These are phyloP conservation scores for Dilophus febrilis DNA, from an alignment of 2,888 invertebrate species.

Conservation along the genomic window DNA sequence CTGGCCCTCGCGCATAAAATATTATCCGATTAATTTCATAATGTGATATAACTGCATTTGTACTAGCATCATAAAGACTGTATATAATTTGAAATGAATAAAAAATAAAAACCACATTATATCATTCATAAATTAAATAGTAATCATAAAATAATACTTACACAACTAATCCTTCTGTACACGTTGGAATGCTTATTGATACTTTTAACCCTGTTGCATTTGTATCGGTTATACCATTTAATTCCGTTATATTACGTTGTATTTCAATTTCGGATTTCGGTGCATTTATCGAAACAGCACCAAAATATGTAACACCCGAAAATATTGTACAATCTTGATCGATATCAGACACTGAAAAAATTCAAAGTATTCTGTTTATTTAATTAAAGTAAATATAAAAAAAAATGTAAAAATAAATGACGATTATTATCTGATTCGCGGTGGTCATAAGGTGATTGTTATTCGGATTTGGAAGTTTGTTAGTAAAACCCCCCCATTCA, in stretches of 20 bases:
- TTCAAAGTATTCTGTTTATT: conserved; percentile 13
- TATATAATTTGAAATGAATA: conserved; percentile 13
- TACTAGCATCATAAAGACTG: conserved; percentile 70
- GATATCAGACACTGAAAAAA: conserved; percentile 51
- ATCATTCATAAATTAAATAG: neutral
- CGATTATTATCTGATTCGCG: too few relatives aligned
- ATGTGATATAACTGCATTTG: conserved; percentile 66
- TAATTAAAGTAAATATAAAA: too few relatives aligned
- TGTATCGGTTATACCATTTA: conserved; percentile 47
- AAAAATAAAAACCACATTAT: neutral
- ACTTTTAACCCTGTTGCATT: conserved; percentile 61
- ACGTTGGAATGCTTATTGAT: conserved; percentile 80
- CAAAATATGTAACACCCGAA: conserved; percentile 83
- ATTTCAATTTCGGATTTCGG: conserved; percentile 88
- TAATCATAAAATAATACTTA: conserved; percentile 32
- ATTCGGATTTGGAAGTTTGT: too few relatives aligned
- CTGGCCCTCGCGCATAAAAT: conserved; percentile 83
- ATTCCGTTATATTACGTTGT: conserved; percentile 78
- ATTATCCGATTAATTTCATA: conserved; percentile 86
- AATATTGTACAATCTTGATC: conserved; percentile 84
- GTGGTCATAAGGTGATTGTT: too few relatives aligned
- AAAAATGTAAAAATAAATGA: neutral
- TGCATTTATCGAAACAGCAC: conserved; percentile 77
- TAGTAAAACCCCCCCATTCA: too few relatives aligned
- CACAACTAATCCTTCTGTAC: conserved; percentile 86